phyloP scores from a whole-genome alignment of 2,888 invertebrate genomes.

The Xestobium rufovillosum region DNA sequence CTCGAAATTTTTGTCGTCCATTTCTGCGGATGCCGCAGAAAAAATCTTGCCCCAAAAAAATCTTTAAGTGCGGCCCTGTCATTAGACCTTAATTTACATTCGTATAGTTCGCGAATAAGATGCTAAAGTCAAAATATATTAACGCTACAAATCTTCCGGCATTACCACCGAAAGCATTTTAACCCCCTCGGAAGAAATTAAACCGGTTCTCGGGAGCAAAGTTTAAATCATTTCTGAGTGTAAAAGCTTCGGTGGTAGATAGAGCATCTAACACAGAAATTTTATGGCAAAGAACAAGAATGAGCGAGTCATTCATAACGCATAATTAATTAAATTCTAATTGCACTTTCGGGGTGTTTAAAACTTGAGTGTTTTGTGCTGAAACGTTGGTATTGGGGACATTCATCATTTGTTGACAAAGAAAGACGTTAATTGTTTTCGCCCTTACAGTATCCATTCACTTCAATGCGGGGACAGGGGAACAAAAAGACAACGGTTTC shows the following conservation, averaged over 20 bases:
- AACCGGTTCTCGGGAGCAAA: slow-evolving; percentile 29
- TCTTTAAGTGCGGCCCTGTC: too few species aligned
- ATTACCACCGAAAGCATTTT: not conserved
- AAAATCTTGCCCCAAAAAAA: too few species aligned
- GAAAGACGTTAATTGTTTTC: slow-evolving; percentile 40
- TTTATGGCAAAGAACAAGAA: slow-evolving; percentile 28
- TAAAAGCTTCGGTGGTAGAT: slow-evolving; percentile 22
- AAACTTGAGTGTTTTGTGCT: slow-evolving; percentile 41
- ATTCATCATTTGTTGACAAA: slow-evolving; percentile 44
- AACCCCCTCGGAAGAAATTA: slow-evolving; percentile 30
- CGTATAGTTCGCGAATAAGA: too few species aligned
- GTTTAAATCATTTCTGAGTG: slow-evolving; percentile 29
- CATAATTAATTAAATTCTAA: slow-evolving; percentile 47
- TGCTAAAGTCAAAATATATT: too few species aligned
- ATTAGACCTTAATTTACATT: too few species aligned
- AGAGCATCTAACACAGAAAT: slow-evolving; percentile 18
- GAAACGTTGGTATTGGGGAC: slow-evolving; percentile 39
- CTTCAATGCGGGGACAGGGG: not conserved
- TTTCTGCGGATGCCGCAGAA: too few species aligned
- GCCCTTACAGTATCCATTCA: slow-evolving; percentile 10
- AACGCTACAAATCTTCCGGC: too few species aligned
- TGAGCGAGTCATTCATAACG: slow-evolving; percentile 40
- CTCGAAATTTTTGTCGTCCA: too few species aligned
- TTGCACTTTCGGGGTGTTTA: slow-evolving; percentile 40
- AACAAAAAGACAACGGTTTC: slow-evolving; percentile 2